These are phyloP conservation scores for Aurelia sp. DNA, from an alignment of 30 jellyfish, hydroid and myxozoan genomes.

Conservation along the genomic window DNA sequence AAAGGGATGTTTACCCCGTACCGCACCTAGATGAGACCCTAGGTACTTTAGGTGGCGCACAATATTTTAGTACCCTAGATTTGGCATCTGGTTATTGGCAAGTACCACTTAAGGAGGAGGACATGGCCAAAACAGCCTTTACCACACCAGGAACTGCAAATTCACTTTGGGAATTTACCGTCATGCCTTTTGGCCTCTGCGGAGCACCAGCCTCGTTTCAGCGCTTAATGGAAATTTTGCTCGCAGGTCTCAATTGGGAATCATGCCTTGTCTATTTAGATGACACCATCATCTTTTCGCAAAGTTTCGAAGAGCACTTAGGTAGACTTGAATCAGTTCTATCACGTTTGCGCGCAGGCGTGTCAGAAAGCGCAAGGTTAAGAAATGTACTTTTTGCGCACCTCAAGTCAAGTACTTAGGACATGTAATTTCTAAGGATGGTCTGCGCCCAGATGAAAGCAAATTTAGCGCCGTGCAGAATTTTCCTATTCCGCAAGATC, in stretches of 20 bases:
- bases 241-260: conserved; percentile 58
- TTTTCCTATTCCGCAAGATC: conserved; percentile 58
- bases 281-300: conserved; percentile 42
- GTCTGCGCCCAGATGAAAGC: no score
- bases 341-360: not conserved
- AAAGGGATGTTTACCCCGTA: conserved; percentile 43
- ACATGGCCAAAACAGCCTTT: conserved; percentile 60
- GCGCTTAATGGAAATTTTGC: conserved; percentile 55
- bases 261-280: conserved; percentile 64
- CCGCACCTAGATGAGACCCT: conserved; percentile 65
- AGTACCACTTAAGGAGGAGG: conserved; percentile 40
- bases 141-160: not conserved
- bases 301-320: conserved; percentile 57
- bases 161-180: conserved; percentile 50
- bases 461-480: conserved; percentile 4
- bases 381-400: conserved; percentile 53
- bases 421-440: conserved; percentile 40
- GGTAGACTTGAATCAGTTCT: no score
- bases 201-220: conserved; percentile 74
- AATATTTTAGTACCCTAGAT: conserved; percentile 55
- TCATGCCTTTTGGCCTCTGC: conserved; percentile 78
- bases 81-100: conserved; percentile 74
- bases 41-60: conserved; percentile 59
- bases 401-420: conserved; percentile 58
- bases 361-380: conserved; percentile 31